Conservation (phyloP, 2,888 invertebrate genomes). For the Andrena marginata region DNA sequence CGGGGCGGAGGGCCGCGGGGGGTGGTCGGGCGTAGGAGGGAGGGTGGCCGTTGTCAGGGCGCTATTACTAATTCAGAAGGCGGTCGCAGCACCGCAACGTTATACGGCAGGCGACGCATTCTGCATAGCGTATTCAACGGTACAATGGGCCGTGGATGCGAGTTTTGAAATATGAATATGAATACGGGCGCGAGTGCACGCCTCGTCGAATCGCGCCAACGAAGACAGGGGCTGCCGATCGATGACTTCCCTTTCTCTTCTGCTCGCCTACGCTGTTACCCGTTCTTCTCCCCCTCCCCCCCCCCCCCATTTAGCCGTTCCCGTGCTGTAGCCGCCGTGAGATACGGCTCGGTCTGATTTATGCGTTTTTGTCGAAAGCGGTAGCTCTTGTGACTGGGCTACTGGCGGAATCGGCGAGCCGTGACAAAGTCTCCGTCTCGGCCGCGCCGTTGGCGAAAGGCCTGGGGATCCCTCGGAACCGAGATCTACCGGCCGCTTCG, state of each 20-base stretch:
- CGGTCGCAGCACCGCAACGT: constrained; percentile 78
- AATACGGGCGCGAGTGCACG: constrained; percentile 73
- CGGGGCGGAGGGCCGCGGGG: constrained; percentile 9
- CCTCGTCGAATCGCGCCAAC: constrained; percentile 76
- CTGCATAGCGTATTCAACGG: constrained; percentile 80
- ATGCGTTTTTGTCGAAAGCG: constrained; percentile 61
- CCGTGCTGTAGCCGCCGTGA: constrained; percentile 22
- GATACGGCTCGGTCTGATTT: constrained; percentile 58
- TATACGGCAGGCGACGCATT: constrained; percentile 80
- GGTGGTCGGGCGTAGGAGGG: constrained; percentile 15
- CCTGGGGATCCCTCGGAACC: no score
- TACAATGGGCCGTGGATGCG: constrained; percentile 80
- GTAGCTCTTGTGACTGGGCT: constrained; percentile 27
- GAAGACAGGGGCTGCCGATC: constrained; percentile 75
- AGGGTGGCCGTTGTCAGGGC: constrained; percentile 74
- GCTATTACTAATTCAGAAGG: constrained; percentile 82
- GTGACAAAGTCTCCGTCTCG: no score
- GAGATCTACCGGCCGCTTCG: no score
- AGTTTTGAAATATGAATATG: constrained; percentile 82
- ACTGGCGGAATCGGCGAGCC: neutral
- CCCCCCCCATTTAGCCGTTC: constrained; percentile 9
- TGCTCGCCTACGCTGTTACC: constrained; percentile 42
- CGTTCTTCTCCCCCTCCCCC: neutral
- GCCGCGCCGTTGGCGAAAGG: no score
- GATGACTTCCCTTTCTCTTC: constrained; percentile 69